Evolutionary conservation across 2,888 invertebrate species (phyloP).

Genomic region (Ypsolopha sequella): DNA sequence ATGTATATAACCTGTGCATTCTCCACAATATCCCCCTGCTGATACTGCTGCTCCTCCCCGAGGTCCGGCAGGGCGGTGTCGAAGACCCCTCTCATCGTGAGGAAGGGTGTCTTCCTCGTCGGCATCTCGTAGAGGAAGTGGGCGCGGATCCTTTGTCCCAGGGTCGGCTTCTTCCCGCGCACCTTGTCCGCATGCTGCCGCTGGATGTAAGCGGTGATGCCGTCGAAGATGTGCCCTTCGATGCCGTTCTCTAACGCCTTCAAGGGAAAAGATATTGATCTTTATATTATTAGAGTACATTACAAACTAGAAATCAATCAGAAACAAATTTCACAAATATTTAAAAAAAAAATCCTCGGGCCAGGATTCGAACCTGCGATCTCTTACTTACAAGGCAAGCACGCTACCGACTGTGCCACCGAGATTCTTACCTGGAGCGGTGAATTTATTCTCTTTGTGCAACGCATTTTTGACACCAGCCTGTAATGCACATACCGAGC

Average conservation of each 20-base stretch:
- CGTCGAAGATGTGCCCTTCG: conserved; percentile 60
- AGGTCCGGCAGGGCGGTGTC: conserved; percentile 36
- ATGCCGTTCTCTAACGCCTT: conserved; percentile 65
- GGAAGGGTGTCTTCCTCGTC: conserved; percentile 75
- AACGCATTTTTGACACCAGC: no score
- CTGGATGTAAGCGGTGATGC: conserved; percentile 63
- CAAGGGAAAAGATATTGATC: no score
- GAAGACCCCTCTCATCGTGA: conserved; percentile 65
- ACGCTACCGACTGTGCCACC: no score
- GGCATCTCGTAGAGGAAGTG: conserved; percentile 78
- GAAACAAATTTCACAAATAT: no score
- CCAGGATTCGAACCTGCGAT: no score
- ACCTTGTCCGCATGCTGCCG: conserved; percentile 55
- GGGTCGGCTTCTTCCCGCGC: conserved; percentile 46
- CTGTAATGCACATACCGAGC: no score
- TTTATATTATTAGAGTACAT: no score
- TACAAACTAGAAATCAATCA: no score
- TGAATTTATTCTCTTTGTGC: no score
- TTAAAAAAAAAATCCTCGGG: no score
- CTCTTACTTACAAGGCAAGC: no score
- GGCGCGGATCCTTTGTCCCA: conserved; percentile 66
- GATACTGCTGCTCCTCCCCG: conserved; percentile 35
- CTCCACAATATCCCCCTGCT: conserved; percentile 70
- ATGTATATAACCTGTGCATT: conserved; percentile 71
- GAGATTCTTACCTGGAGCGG: no score